Evolutionary conservation across 1,140 invertebrate genomes (phyloP).

Genomic region (Conus ventricosus): DNA sequence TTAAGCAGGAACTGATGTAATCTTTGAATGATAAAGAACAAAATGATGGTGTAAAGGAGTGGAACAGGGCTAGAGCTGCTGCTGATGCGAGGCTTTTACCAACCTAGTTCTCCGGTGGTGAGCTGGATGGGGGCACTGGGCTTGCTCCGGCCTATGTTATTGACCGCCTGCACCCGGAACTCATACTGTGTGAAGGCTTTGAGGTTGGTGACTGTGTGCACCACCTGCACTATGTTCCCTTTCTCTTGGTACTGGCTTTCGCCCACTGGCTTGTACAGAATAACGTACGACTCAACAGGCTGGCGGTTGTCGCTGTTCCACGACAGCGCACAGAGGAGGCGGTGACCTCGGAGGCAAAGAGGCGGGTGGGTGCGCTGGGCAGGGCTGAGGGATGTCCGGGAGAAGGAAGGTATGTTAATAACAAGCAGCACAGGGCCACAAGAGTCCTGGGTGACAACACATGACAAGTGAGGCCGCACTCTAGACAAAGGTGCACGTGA

Average conservation of each 20-base stretch:
- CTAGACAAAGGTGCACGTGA: background rate
- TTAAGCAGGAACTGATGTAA: too few relatives aligned
- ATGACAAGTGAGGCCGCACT: background rate
- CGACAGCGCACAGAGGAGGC: constrained; percentile 91
- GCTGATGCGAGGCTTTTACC: constrained; percentile 71
- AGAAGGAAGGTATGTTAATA: constrained; percentile 32
- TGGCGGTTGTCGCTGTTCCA: constrained; percentile 89
- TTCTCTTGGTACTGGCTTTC: constrained; percentile 83
- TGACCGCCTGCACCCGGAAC: constrained; percentile 95
- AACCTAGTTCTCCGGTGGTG: constrained; percentile 97
- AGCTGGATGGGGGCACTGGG: constrained; percentile 89
- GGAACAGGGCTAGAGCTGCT: too few relatives aligned
- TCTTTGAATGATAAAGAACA: too few relatives aligned
- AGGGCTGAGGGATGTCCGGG: constrained; percentile 80
- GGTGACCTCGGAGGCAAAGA: constrained; percentile 92
- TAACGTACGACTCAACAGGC: constrained; percentile 94
- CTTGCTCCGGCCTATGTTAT: constrained; percentile 91
- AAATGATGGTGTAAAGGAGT: too few relatives aligned
- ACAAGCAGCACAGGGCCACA: constrained; percentile 27
- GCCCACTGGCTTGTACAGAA: constrained; percentile 95
- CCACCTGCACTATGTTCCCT: constrained; percentile 92
- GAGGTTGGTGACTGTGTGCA: constrained; percentile 90
- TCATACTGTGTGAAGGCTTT: constrained; percentile 96
- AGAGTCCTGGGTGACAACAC: background rate
- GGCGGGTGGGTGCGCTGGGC: constrained; percentile 90